Conservation (phyloP, 2,888 invertebrate species). For the Cyrtodaria siliqua region DNA sequence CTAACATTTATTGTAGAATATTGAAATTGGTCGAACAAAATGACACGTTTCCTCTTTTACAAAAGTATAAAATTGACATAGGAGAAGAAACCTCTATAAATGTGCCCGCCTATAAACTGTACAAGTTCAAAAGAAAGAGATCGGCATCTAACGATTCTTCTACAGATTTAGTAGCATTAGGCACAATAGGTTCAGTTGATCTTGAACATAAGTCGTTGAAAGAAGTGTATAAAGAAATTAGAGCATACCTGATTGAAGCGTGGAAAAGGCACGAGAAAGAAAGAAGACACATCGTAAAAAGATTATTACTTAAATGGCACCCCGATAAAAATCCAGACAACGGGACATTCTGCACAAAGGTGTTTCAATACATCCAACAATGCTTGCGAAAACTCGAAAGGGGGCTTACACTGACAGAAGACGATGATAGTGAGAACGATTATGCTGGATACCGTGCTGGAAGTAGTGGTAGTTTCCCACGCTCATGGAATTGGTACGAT, state of each 20-base stretch:
- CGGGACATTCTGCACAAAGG: constrained; percentile 54
- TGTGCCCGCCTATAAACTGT: constrained; percentile 29
- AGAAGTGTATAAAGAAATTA: constrained; percentile 50
- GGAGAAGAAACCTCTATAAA: constrained; percentile 19
- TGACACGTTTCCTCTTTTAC: constrained; percentile 11
- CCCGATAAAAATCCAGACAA: constrained; percentile 71
- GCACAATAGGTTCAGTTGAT: too few species aligned
- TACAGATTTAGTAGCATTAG: too few species aligned
- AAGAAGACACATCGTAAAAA: constrained; percentile 55
- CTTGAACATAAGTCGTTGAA: too few species aligned
- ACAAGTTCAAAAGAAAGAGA: constrained; percentile 26
- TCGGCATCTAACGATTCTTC: too few species aligned
- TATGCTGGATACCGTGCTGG: too few species aligned
- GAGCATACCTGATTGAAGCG: constrained; percentile 51
- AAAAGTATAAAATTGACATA: constrained; percentile 37
- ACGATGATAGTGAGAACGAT: constrained; percentile 25
- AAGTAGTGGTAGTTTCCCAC: too few species aligned
- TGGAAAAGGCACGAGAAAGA: constrained; percentile 43
- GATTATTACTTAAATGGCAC: constrained; percentile 69
- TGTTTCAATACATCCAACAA: constrained; percentile 63
- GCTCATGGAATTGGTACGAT: too few species aligned
- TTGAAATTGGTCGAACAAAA: background rate
- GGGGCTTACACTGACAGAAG: constrained; percentile 35
- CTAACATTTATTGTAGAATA: constrained; percentile 10
- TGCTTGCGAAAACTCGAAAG: constrained; percentile 54